Evolutionary conservation across 53 echinoderm and acorn worm species (phyloP), one percentile per base, ranked within the genome.

Genomic region (Actinopyga echinites): DNA sequence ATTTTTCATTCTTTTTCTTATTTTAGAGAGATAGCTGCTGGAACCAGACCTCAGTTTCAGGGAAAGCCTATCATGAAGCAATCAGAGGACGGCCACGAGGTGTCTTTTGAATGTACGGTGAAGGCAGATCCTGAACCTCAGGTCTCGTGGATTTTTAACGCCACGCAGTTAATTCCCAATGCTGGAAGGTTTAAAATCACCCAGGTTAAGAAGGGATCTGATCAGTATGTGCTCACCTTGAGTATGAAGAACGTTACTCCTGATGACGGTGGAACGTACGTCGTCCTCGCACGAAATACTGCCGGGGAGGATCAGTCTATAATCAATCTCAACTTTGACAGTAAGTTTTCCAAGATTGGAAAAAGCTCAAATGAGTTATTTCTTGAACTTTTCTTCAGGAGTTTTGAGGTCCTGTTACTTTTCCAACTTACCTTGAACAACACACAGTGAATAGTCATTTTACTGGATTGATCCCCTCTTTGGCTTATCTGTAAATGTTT

Each of bases 291-390:
- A 4, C 73, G 82, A 45, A 97, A 93, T 37, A 44, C 57, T 40
- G 86, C 69, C 0, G 99, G 99, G 31, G 90, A 92, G 21, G 87
- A 75, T n/a, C 92, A 89, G 33, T 85, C 94, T 13, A 97, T 86
- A 54, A 94, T 97, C 82, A 97, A 94, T 45, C 88, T 97, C 69
- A 97, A 97, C 92, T 97, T 97, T 94, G 92, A 97, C 74, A 91
- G 99, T 97, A 85, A 88, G 92, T 74, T 37, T 15, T 49, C 2
- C 1, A 17, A 17, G 49, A 49, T 49, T n/a, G n/a, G n/a, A n/a
- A n/a, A n/a, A n/a, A n/a, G n/a, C n/a, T n/a, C n/a, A n/a, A n/a
- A n/a, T n/a, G n/a, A n/a, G n/a, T n/a, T n/a, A n/a, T n/a, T n/a
- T n/a, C n/a, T n/a, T n/a, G n/a, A n/a, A n/a, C n/a, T n/a, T n/a